A percentile compares a stretch with the other conserved stretches of the same genome.
phyloP scores from a whole-genome alignment of 2,888 invertebrate species.

The Bombylius discolor region DNA sequence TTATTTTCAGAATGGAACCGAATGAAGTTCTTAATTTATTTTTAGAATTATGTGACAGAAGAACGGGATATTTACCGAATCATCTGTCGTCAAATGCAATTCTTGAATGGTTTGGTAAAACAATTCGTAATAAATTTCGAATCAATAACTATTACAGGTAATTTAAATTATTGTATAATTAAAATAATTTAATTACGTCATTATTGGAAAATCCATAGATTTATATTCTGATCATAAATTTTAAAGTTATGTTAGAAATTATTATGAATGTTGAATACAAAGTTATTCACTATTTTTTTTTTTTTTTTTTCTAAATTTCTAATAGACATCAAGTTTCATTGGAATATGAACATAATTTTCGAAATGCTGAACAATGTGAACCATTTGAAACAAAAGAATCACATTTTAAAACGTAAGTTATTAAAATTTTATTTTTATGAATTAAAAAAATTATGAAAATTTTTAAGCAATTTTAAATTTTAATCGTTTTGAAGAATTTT shows the following conservation, averaged over 20 bases:
- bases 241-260: no score
- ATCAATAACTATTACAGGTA: slow-evolving; percentile 24
- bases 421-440: no score
- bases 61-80: slow-evolving; percentile 17
- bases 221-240: no score
- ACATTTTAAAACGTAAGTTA: slow-evolving; percentile 23
- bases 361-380: slow-evolving; percentile 17
- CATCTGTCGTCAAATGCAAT: slow-evolving; percentile 23
- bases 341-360: slow-evolving; percentile 22
- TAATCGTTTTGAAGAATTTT: no score
- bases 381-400: slow-evolving; percentile 22
- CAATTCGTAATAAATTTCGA: slow-evolving; percentile 20
- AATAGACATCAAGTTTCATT: slow-evolving; percentile 21
- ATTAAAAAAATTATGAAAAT: no score
- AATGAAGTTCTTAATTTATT: slow-evolving; percentile 11
- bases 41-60: slow-evolving; percentile 6
- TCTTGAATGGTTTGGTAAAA: slow-evolving; percentile 27
- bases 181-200: no score
- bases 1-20: slow-evolving; percentile 8
- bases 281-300: neutral
- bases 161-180: neutral
- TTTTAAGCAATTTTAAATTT: no score
- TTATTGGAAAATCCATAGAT: no score
- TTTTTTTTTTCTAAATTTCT: neutral
- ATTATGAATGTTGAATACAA: no score